A percentile compares a stretch with the other conserved stretches of the same genome.
Conservation (phyloP, 2,888 invertebrate genomes). For the Dicycla oo region DNA sequence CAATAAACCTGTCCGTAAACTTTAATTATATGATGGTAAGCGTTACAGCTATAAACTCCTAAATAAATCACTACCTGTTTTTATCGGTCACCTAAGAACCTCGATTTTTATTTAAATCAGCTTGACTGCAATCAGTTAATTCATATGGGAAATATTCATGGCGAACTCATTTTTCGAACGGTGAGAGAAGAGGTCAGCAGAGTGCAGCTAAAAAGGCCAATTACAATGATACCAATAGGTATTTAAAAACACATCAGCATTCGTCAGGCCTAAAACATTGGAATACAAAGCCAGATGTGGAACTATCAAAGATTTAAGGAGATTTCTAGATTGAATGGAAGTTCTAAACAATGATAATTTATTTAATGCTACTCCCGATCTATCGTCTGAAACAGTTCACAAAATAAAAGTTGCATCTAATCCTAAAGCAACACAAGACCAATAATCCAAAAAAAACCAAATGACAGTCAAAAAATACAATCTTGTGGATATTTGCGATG, state of each 20-base stretch:
- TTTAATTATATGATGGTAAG: conserved; percentile 31
- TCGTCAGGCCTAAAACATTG: too few species aligned
- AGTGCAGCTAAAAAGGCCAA: neutral
- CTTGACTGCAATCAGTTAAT: conserved; percentile 38
- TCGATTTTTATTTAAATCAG: conserved; percentile 59
- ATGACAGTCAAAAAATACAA: conserved; percentile 4
- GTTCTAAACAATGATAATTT: neutral
- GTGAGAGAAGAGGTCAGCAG: neutral
- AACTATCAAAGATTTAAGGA: neutral
- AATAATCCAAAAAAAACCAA: neutral
- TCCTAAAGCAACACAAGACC: neutral
- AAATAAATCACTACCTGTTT: conserved; percentile 53
- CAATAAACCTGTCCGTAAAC: conserved; percentile 5
- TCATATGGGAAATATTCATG: conserved; percentile 9
- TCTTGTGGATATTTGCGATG: conserved; percentile 14
- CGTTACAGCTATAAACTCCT: conserved; percentile 30
- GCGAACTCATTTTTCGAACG: neutral
- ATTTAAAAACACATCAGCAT: too few species aligned
- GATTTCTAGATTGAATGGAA: neutral
- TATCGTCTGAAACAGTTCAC: neutral
- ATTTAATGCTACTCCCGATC: neutral
- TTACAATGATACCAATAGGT: neutral
- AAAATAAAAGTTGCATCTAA: neutral
- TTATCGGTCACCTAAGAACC: conserved; percentile 49
- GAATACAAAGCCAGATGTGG: neutral